These are phyloP conservation scores for Hydrozoanthus tunicans DNA, from an alignment of 64 coral and sea anemone species.

Conservation along the genomic window DNA sequence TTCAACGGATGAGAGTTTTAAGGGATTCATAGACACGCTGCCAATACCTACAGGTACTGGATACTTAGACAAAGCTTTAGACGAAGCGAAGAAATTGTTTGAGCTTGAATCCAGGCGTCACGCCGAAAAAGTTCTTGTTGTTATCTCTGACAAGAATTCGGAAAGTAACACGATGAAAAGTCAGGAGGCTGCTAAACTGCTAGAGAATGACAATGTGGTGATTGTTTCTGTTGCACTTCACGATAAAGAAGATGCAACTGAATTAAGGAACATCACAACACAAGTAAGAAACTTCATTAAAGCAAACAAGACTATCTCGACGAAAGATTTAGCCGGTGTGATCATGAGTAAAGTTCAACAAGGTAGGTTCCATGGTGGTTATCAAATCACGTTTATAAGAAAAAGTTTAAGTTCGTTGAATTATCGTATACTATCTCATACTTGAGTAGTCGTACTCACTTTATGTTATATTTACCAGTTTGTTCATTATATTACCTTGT, in stretches of 20 bases:
- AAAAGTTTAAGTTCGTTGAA: not conserved
- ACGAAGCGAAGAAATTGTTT: slow-evolving; percentile 29
- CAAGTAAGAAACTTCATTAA: slow-evolving; percentile 63
- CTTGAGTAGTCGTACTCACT: too few species aligned
- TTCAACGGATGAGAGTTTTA: slow-evolving; percentile 10
- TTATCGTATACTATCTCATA: too few species aligned
- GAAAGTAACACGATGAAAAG: not conserved
- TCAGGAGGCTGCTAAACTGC: slow-evolving; percentile 6
- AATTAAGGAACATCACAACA: slow-evolving; percentile 59
- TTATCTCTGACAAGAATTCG: slow-evolving; percentile 35
- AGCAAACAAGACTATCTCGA: slow-evolving; percentile 33
- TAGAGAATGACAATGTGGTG: slow-evolving; percentile 58
- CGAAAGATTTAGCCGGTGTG: slow-evolving; percentile 24
- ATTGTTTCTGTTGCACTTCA: slow-evolving; percentile 72
- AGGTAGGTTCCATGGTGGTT: slow-evolving; percentile 29
- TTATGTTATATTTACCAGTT: too few species aligned
- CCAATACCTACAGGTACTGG: slow-evolving; percentile 6
- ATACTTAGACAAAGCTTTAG: slow-evolving; percentile 35
- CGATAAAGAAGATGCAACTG: slow-evolving; percentile 31
- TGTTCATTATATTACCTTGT: too few species aligned
- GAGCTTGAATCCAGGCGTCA: not conserved
- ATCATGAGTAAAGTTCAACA: slow-evolving; percentile 78
- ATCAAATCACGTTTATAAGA: not conserved
- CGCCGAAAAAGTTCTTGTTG: slow-evolving; percentile 12
- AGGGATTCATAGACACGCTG: not conserved